A percentile compares a stretch with the other conserved stretches of the same genome.
Evolutionary conservation across 2,797 vertebrate species (phyloP).

Genomic region (Huso huso): DNA sequence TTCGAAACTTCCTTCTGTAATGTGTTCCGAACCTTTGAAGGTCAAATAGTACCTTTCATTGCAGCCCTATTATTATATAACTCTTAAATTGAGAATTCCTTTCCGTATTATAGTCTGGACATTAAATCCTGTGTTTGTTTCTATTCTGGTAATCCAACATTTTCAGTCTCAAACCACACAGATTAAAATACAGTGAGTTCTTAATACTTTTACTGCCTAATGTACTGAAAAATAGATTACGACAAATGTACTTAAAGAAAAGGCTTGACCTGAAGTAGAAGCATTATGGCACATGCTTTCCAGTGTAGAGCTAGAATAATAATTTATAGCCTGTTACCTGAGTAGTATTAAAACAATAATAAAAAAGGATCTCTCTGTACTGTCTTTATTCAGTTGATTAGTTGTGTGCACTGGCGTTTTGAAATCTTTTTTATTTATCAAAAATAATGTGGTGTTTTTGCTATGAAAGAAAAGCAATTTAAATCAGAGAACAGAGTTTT

Average conservation of each 20-base stretch:
- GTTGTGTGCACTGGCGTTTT: too few relatives aligned
- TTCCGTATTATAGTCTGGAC: not conserved
- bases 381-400: too few relatives aligned
- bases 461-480: too few relatives aligned
- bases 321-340: not conserved
- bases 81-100: not conserved
- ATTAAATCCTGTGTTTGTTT: slow-evolving; percentile 27
- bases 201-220: too few relatives aligned
- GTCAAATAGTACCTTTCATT: too few relatives aligned
- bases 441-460: too few relatives aligned
- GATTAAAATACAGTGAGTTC: slow-evolving; percentile 24
- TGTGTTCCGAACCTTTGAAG: too few relatives aligned
- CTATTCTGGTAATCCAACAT: slow-evolving; percentile 30
- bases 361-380: not conserved
- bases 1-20: too few relatives aligned
- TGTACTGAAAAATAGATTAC: slow-evolving; percentile 7
- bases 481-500: too few relatives aligned
- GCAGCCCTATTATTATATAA: too few relatives aligned
- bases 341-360: not conserved
- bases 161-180: slow-evolving; percentile 23
- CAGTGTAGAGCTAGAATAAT: not conserved
- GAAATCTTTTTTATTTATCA: too few relatives aligned
- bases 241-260: slow-evolving; percentile 4
- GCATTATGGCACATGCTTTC: slow-evolving; percentile 8
- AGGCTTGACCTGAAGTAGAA: not conserved